Evolutionary conservation across 2,797 vertebrate species (phyloP), one percentile per base, ranked within the genome.

Genomic region (Cryptoblepharus egeriae): DNA sequence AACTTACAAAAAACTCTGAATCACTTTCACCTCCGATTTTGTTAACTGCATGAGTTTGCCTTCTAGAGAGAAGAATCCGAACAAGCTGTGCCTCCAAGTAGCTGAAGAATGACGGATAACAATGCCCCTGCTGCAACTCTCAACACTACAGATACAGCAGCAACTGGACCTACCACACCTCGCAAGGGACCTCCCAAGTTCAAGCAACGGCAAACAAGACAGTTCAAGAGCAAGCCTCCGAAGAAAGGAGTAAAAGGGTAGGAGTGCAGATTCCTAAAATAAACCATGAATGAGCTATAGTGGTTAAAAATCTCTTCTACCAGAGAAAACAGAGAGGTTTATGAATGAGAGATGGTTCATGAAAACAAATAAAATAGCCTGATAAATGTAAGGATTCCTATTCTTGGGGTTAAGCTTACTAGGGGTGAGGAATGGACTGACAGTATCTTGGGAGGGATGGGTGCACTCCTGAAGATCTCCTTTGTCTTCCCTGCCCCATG

Each of bases 211-310:
- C 96, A 95, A 86, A 96, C 95, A 28, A 96, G 96, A 28, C 96
- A 97, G 61, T 97, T 97, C 92, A 97, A 97, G 92, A 97, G 97
- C 95, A 97, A 97, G 87, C 96, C 97, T 32, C 96, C 97, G 3
- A 96, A 96, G 88, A 96, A 96, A 92, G 95, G 95, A 55, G 95
- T 96, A 72, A 95, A 94, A 93, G 96, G 96, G 96, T 96, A 95
- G 92, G 93, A 73, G 28, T 20, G 37, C 45, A 68, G 24, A 63
- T 57, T 70, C 67, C 42, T 42, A 70, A 30, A 12, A 11, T 10
- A 45, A 76, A 52, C 26, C 13, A 15, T 45, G 6, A 42, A 71
- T 49, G 12, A 4, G 7, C 26, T 2, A 9, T 75, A 72, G 42
- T 65, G 52, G 58, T 8, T 26, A 42, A 42, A 11, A 30, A 42